Percentiles rank a stretch among this genome's conserved stretches.
Conservation (phyloP, 1,140 invertebrate genomes). For the Apis laboriosa region DNA sequence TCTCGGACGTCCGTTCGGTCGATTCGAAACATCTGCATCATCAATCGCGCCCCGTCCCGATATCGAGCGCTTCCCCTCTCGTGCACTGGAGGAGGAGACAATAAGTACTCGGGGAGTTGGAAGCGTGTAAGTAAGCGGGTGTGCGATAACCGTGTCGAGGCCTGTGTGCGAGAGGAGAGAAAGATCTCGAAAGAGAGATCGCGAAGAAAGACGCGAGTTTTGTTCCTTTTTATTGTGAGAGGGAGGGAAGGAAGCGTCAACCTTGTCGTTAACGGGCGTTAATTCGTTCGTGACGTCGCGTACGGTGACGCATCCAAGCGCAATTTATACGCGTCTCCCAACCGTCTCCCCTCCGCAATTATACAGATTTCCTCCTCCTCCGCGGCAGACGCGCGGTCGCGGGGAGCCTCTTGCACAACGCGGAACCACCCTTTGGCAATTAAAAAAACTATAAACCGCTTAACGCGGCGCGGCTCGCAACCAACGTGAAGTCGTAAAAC, state of each 20-base stretch:
- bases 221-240: no score
- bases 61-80: conserved; percentile 16
- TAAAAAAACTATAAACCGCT: conserved; percentile 51
- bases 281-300: not conserved
- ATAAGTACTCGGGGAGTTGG: not conserved
- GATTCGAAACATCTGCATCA: conserved; percentile 9
- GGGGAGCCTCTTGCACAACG: not conserved
- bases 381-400: not conserved
- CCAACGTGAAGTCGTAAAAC: conserved; percentile 42
- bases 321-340: not conserved
- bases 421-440: conserved; percentile 24
- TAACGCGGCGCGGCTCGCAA: conserved; percentile 28
- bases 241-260: not conserved
- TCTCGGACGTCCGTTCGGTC: not conserved
- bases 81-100: not conserved
- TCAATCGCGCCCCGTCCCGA: not conserved
- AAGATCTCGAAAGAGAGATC: not conserved
- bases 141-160: not conserved
- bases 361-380: conserved; percentile 12
- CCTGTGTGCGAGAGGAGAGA: not conserved
- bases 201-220: not conserved
- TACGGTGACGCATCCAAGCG: not conserved
- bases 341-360: not conserved
- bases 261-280: not conserved
- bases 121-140: not conserved